These are phyloP conservation scores for Xyliphius kryptos DNA, from an alignment of 2,113 vertebrate species.

Conservation along the genomic window DNA sequence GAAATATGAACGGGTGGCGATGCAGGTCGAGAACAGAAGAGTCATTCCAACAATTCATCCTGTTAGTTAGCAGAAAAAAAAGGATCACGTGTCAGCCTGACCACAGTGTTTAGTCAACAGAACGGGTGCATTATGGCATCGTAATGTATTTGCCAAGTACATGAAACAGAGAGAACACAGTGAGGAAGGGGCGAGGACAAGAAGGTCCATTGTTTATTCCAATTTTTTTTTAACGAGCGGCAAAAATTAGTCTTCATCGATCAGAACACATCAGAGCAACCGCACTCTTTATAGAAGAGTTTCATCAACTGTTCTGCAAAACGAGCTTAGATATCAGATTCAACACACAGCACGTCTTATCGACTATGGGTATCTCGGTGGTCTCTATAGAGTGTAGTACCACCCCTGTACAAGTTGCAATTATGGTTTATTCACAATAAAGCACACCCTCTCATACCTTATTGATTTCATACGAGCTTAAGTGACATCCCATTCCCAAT, in stretches of 20 bases:
- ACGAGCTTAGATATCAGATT: conserved; percentile 34
- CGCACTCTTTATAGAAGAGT: conserved; percentile 29
- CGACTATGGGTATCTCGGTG: background rate
- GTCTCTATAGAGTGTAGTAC: no score
- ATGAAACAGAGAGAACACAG: conserved; percentile 4
- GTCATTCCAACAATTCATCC: conserved; percentile 24
- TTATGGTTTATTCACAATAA: no score
- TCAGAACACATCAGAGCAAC: conserved; percentile 40
- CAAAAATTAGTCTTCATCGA: conserved; percentile 38
- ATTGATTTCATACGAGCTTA: no score
- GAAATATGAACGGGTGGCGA: conserved; percentile 35
- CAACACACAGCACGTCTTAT: conserved; percentile 11
- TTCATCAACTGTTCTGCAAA: conserved; percentile 34
- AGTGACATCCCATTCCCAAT: no score
- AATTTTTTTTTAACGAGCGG: background rate
- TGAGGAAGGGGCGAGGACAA: conserved; percentile 35
- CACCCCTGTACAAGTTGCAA: no score
- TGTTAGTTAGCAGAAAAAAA: conserved; percentile 15
- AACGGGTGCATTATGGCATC: conserved; percentile 7
- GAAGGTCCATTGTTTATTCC: conserved; percentile 43
- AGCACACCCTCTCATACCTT: no score
- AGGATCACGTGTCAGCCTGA: conserved; percentile 17
- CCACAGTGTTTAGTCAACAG: conserved; percentile 1
- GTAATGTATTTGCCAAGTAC: conserved; percentile 14
- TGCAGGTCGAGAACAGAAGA: conserved; percentile 16